A percentile compares a stretch with the other conserved stretches of the same genome.
Evolutionary conservation across 2,113 vertebrate species (phyloP).

Genomic region (Megaceryle torquata): DNA sequence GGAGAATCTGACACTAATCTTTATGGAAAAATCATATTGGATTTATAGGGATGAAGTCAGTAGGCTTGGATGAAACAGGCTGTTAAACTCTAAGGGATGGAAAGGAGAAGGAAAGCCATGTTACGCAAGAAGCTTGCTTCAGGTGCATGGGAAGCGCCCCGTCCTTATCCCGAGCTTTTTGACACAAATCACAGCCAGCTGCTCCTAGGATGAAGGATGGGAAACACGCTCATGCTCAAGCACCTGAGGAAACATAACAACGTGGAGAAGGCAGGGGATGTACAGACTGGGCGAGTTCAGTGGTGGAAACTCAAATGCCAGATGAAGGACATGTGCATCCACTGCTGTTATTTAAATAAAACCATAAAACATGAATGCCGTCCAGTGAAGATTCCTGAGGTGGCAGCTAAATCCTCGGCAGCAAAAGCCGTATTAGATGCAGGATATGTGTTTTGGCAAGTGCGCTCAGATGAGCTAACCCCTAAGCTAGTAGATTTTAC

Average conservation of each 20-base stretch:
- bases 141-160: neutral
- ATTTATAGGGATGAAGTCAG: slow-evolving; percentile 66
- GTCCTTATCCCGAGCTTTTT: neutral
- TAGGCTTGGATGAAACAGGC: neutral
- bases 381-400: slow-evolving; percentile 52
- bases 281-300: neutral
- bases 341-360: slow-evolving; percentile 34
- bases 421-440: slow-evolving; percentile 30
- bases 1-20: slow-evolving; percentile 52
- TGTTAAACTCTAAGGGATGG: slow-evolving; percentile 16
- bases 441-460: slow-evolving; percentile 57
- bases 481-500: slow-evolving; percentile 40
- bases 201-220: neutral
- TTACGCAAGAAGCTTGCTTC: slow-evolving; percentile 13
- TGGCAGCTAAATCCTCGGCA: slow-evolving; percentile 57
- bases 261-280: neutral
- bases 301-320: neutral
- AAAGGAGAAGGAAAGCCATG: slow-evolving; percentile 7
- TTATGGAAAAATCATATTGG: slow-evolving; percentile 42
- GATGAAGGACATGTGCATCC: slow-evolving; percentile 8
- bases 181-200: neutral
- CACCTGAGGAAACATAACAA: neutral
- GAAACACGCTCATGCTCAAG: neutral
- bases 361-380: neutral
- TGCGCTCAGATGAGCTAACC: slow-evolving; percentile 30